Evolutionary conservation across 2,888 invertebrate species (phyloP), one percentile per base, ranked within the genome.

Genomic region (Idaea straminata): DNA sequence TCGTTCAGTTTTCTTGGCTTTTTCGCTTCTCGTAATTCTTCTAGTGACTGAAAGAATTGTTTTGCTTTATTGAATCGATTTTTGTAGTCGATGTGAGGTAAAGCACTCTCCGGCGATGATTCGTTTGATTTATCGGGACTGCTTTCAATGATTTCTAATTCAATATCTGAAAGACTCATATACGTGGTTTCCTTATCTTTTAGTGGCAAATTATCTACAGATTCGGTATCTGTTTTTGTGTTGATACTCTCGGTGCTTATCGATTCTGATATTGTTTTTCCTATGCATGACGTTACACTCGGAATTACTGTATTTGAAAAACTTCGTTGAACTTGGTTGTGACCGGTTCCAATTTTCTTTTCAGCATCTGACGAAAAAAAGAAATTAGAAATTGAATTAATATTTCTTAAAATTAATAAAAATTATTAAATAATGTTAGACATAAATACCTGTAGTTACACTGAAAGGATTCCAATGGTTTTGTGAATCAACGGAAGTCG

Each of bases 11-110:
- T 89, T 62, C 80, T 75, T 13, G 83, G 79, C 65, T 83, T 89
- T 68, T 83, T 89, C 4, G 77, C 72, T 67, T 83, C 85, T 66
- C 86, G 81, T 6, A 91, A 74, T 71, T 91, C 91, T 82, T 93
- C 93, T 61, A 93, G 76, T 2, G 92, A 92, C 75, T 93, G 89
- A 68, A 94, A 94, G 72, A 86, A 93, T 77, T 91, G 82, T 75
- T 91, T 93, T 15, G 93, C 93, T 72, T 82, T 75, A 78, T 90
- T 87, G 68, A 93, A 94, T 58, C 93, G 84, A 69, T 89, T 87
- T 79, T 92, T 93, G 73, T 91, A 92, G 70, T 91, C 87, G 61
- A 81, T 79, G 10, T 87, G 81, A 59, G 79, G 80, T 57, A 78
- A 79, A 69, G 83, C 83, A 66, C 73, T 78, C 72, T 85, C 83